phyloP scores from a whole-genome alignment of 2,888 invertebrate species.

The Graphium colonna region DNA sequence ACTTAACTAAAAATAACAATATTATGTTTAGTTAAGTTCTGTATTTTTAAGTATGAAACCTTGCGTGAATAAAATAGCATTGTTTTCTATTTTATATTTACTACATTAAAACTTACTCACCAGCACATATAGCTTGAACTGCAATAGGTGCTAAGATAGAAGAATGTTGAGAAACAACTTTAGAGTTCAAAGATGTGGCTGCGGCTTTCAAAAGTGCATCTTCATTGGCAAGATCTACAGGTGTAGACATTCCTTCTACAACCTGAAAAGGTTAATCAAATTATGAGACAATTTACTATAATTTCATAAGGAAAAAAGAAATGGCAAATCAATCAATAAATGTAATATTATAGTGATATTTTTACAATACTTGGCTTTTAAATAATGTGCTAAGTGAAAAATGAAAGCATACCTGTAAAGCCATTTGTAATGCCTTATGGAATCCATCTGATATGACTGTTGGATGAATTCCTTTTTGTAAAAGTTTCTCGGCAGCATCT shows the following conservation, averaged over 20 bases:
- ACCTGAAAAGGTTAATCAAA: slow-evolving; percentile 71
- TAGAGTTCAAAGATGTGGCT: slow-evolving; percentile 98
- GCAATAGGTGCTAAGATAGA: slow-evolving; percentile 97
- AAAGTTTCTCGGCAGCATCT: slow-evolving; percentile 95
- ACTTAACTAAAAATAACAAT: too few relatives aligned
- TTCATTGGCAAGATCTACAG: slow-evolving; percentile 91
- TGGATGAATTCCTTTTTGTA: slow-evolving; percentile 97
- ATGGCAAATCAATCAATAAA: too few relatives aligned
- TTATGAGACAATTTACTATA: too few relatives aligned
- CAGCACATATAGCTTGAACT: slow-evolving; percentile 96
- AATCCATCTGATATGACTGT: slow-evolving; percentile 98
- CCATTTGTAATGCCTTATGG: slow-evolving; percentile 89
- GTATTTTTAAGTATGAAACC: too few relatives aligned
- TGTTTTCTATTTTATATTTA: too few relatives aligned
- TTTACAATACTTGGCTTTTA: too few relatives aligned
- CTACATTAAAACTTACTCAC: slow-evolving; percentile 68
- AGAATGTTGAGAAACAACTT: slow-evolving; percentile 99
- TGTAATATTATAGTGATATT: too few relatives aligned
- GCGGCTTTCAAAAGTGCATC: slow-evolving; percentile 95
- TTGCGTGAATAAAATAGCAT: too few relatives aligned
- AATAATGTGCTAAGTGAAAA: too few relatives aligned
- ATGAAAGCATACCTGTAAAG: slow-evolving; percentile 82
- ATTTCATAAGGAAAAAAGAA: too few relatives aligned
- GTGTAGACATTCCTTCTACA: slow-evolving; percentile 90
- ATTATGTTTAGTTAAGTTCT: too few relatives aligned